Conservation (phyloP, 2,888 invertebrate species). For the Cerceris ruficornis region DNA sequence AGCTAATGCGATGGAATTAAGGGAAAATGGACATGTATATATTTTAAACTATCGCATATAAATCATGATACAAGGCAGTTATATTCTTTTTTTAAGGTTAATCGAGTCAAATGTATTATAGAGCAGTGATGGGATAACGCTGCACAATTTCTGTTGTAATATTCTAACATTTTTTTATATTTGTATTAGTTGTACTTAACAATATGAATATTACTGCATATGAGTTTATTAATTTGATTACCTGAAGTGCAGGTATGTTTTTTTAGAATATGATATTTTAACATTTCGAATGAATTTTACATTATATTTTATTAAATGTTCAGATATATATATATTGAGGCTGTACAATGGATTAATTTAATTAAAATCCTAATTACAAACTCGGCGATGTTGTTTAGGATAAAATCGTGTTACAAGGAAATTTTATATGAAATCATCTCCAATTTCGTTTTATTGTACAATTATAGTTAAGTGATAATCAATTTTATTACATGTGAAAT, state of each 20-base stretch:
- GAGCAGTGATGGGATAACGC: constrained; percentile 32
- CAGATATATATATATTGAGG: constrained; percentile 42
- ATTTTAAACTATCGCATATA: constrained; percentile 48
- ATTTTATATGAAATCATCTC: background rate
- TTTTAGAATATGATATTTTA: constrained; percentile 38
- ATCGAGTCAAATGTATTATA: constrained; percentile 14
- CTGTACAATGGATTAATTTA: constrained; percentile 18
- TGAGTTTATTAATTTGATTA: constrained; percentile 26
- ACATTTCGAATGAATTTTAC: constrained; percentile 33
- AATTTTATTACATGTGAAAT: constrained; percentile 16
- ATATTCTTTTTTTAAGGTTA: constrained; percentile 30
- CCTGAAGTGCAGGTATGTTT: constrained; percentile 16
- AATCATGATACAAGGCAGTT: constrained; percentile 31
- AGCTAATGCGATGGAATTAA: constrained; percentile 31
- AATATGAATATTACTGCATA: constrained; percentile 24
- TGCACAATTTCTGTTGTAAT: constrained; percentile 53
- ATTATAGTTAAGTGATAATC: background rate
- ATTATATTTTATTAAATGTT: constrained; percentile 36
- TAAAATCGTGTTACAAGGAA: background rate
- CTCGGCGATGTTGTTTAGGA: constrained; percentile 11
- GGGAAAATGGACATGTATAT: constrained; percentile 56
- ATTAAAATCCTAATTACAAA: constrained; percentile 6
- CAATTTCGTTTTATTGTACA: background rate
- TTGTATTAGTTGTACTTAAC: constrained; percentile 31
- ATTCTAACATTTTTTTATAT: constrained; percentile 30